phyloP scores from a whole-genome alignment of 2,888 invertebrate species.

The Harpalus rubripes region DNA sequence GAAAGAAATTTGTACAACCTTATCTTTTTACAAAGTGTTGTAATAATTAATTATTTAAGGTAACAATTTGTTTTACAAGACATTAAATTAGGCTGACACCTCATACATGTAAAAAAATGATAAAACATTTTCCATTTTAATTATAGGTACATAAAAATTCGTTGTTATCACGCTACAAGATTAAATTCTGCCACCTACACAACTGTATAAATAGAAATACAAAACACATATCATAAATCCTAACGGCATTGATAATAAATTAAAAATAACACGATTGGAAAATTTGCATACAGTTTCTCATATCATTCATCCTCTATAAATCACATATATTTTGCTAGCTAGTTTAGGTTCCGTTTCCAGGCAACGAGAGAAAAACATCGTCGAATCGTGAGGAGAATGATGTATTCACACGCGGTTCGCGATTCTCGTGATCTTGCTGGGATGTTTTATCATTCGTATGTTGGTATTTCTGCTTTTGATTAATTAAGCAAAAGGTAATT shows the following conservation, averaged over 20 bases:
- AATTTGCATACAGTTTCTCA: conserved; percentile 16
- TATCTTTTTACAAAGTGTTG: neutral
- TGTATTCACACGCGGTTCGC: neutral
- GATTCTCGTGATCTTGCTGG: conserved; percentile 1
- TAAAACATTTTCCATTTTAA: neutral
- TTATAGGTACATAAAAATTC: neutral
- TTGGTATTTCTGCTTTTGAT: neutral
- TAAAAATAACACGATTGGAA: conserved; percentile 36
- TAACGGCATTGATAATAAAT: conserved; percentile 4
- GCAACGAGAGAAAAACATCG: neutral
- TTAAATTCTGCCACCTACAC: neutral
- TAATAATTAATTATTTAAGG: neutral
- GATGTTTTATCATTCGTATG: neutral
- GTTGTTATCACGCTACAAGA: conserved; percentile 11
- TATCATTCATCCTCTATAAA: neutral
- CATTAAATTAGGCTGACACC: neutral
- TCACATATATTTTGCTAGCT: neutral
- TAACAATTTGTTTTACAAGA: neutral
- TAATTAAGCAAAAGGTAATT: neutral
- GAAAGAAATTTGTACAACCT: no score
- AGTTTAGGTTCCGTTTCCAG: neutral
- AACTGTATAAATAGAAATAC: neutral
- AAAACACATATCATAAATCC: neutral
- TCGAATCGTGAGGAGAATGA: neutral
- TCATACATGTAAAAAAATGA: neutral